phyloP scores from a whole-genome alignment of 2,888 invertebrate species.

The Actias luna region DNA sequence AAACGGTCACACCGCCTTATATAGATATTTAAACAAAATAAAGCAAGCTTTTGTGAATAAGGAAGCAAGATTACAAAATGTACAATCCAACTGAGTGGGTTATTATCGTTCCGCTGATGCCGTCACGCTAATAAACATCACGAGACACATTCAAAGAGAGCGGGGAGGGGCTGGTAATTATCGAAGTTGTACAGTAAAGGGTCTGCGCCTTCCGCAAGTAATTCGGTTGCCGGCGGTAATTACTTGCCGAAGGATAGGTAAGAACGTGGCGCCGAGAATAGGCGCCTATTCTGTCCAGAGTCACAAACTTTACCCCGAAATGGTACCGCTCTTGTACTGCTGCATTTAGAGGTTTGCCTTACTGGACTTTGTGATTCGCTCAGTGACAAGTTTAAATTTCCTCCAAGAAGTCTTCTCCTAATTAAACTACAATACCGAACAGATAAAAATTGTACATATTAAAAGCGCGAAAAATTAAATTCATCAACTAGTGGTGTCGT shows the following conservation, averaged over 20 bases:
- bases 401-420: too few relatives aligned
- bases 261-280: constrained; percentile 4
- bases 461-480: too few relatives aligned
- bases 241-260: constrained; percentile 6
- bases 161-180: too few relatives aligned
- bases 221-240: constrained; percentile 23
- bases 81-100: background rate
- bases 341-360: background rate
- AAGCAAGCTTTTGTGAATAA: constrained; percentile 18
- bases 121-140: constrained; percentile 2
- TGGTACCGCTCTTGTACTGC: background rate
- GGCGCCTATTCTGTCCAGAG: background rate
- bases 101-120: background rate
- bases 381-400: too few relatives aligned
- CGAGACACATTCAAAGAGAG: constrained; percentile 4
- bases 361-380: too few relatives aligned
- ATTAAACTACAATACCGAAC: too few relatives aligned
- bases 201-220: constrained; percentile 16
- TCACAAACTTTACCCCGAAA: constrained; percentile 1
- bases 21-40: background rate
- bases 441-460: too few relatives aligned
- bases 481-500: too few relatives aligned
- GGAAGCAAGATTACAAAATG: constrained; percentile 24
- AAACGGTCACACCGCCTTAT: background rate
- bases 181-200: constrained; percentile 17